Conservation (phyloP, 2,113 vertebrate genomes). For the Macroglossus sobrinus region DNA sequence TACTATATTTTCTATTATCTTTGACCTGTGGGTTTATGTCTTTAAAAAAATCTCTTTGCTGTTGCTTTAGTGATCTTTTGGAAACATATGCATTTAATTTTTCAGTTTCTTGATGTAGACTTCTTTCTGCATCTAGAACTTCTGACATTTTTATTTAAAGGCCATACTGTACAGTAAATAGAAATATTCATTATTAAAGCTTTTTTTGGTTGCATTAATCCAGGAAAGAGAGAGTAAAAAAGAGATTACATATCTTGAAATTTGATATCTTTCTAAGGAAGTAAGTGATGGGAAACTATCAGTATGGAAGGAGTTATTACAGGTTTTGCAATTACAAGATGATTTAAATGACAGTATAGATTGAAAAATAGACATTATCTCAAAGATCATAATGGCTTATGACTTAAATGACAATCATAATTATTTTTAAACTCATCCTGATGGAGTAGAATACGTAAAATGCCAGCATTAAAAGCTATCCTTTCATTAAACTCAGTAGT, state of each 20-base stretch:
- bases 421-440: conserved; percentile 16
- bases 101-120: neutral
- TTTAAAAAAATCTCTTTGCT: neutral
- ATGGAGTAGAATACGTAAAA: neutral
- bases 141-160: neutral
- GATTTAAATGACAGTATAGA: neutral
- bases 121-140: neutral
- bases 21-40: neutral
- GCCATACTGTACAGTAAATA: neutral
- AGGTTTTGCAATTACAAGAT: neutral
- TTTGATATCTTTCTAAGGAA: neutral
- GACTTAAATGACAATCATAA: neutral
- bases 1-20: neutral
- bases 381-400: neutral
- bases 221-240: neutral
- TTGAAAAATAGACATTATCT: neutral
- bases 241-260: neutral
- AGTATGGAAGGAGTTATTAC: neutral
- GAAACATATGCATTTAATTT: neutral
- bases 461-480: neutral
- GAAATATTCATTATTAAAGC: neutral
- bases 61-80: neutral
- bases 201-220: neutral
- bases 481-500: conserved; percentile 20
- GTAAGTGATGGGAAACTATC: neutral